Conservation (phyloP, 2,888 invertebrate species). For the Lacanobia wlatinum region DNA sequence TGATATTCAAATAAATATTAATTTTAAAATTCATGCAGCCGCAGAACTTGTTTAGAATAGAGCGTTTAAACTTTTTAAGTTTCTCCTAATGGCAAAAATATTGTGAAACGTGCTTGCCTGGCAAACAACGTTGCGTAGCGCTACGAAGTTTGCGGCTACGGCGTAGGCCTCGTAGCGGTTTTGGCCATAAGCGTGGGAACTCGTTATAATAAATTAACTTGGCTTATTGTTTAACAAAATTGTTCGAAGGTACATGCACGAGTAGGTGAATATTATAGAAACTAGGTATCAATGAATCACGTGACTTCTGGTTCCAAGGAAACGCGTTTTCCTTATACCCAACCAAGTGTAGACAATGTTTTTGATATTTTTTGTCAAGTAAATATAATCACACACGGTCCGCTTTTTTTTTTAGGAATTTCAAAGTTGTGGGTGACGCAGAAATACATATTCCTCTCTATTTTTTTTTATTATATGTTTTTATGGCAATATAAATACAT, state of each 20-base stretch:
- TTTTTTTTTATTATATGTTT: too few relatives aligned
- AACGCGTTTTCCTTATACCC: too few relatives aligned
- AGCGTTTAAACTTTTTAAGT: neutral
- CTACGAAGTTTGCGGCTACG: constrained; percentile 26
- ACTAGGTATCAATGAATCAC: too few relatives aligned
- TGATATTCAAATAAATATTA: neutral
- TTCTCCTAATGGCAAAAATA: neutral
- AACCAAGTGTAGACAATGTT: too few relatives aligned
- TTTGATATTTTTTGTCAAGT: too few relatives aligned
- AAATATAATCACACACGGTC: too few relatives aligned
- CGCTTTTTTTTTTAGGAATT: too few relatives aligned
- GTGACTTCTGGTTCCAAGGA: too few relatives aligned
- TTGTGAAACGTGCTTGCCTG: neutral
- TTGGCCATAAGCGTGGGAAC: neutral
- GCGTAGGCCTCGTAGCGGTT: constrained; percentile 17
- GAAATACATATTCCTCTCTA: too few relatives aligned
- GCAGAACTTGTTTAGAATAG: neutral
- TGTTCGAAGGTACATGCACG: neutral
- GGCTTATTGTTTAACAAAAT: constrained; percentile 13
- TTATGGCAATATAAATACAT: too few relatives aligned
- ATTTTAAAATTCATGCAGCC: neutral
- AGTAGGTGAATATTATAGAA: too few relatives aligned
- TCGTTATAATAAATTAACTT: constrained; percentile 14
- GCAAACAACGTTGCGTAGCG: neutral
- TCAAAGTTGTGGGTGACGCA: too few relatives aligned